Evolutionary conservation across 2,113 vertebrate species (phyloP).

Genomic region (Sapayoa aenigma): DNA sequence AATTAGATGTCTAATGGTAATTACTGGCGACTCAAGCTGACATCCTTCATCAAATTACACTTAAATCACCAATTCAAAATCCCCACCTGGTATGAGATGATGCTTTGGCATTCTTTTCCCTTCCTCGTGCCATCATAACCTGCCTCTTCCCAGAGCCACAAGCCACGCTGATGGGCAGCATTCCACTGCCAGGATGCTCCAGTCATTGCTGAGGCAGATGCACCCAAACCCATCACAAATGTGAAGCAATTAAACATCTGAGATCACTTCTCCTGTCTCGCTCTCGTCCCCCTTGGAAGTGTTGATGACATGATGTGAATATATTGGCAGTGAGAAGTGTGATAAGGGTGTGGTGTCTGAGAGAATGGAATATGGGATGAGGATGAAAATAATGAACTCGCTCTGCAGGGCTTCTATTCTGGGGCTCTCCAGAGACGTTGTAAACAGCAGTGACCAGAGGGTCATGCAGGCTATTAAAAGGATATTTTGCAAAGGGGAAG

Average conservation of each 20-base stretch:
- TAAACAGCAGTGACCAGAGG: neutral
- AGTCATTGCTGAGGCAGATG: neutral
- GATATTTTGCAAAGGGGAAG: neutral
- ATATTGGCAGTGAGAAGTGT: neutral
- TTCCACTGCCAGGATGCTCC: neutral
- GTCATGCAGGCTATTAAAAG: neutral
- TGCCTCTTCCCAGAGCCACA: neutral
- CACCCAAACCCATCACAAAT: neutral
- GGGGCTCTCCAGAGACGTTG: neutral
- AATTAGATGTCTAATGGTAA: constrained; percentile 14
- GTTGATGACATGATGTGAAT: neutral
- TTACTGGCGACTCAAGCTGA: neutral
- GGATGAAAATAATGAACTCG: neutral
- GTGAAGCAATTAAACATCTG: neutral
- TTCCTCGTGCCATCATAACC: neutral
- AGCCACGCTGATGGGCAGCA: neutral
- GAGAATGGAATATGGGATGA: neutral
- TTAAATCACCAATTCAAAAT: neutral
- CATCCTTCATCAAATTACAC: neutral
- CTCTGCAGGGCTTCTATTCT: neutral
- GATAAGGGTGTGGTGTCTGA: neutral
- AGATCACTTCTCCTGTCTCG: neutral
- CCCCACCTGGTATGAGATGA: neutral
- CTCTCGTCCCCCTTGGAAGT: neutral
- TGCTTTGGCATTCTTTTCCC: neutral